Percentiles rank a stretch among this genome's conserved stretches.
Evolutionary conservation across 2,113 vertebrate species (phyloP).

Genomic region (Motacilla alba): DNA sequence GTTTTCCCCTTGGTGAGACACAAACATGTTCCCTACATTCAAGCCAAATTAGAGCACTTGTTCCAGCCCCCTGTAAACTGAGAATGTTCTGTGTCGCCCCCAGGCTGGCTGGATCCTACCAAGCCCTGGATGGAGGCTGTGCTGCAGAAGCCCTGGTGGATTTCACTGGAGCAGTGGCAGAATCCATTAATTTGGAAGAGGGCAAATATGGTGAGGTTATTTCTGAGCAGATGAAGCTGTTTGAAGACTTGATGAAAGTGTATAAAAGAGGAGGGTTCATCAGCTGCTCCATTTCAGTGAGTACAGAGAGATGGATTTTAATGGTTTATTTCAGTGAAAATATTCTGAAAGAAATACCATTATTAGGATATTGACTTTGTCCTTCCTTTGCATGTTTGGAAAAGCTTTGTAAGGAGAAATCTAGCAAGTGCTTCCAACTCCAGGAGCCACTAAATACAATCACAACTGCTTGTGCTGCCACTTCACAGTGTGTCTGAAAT

Average conservation of each 20-base stretch:
- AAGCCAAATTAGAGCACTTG: background rate
- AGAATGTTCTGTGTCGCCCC: background rate
- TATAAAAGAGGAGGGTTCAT: constrained; percentile 85
- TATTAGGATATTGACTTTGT: background rate
- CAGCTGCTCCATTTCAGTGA: constrained; percentile 86
- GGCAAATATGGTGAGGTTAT: constrained; percentile 75
- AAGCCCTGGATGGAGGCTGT: constrained; percentile 89
- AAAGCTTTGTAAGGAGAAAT: background rate
- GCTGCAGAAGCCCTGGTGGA: constrained; percentile 93
- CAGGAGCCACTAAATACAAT: background rate
- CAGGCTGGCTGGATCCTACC: constrained; percentile 89
- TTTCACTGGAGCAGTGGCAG: constrained; percentile 90
- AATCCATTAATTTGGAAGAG: constrained; percentile 80
- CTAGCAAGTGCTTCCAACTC: background rate
- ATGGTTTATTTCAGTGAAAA: background rate
- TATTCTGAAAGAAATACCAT: background rate
- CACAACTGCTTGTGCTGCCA: background rate
- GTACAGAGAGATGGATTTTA: background rate
- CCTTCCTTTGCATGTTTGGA: background rate
- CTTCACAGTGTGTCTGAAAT: background rate
- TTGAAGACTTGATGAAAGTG: constrained; percentile 84
- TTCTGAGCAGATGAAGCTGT: constrained; percentile 81
- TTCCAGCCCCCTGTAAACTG: background rate
- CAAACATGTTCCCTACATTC: background rate
- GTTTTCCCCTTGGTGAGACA: background rate